These are phyloP conservation scores for Artibeus lituratus DNA, from an alignment of 2,797 vertebrate genomes.

Conservation along the genomic window DNA sequence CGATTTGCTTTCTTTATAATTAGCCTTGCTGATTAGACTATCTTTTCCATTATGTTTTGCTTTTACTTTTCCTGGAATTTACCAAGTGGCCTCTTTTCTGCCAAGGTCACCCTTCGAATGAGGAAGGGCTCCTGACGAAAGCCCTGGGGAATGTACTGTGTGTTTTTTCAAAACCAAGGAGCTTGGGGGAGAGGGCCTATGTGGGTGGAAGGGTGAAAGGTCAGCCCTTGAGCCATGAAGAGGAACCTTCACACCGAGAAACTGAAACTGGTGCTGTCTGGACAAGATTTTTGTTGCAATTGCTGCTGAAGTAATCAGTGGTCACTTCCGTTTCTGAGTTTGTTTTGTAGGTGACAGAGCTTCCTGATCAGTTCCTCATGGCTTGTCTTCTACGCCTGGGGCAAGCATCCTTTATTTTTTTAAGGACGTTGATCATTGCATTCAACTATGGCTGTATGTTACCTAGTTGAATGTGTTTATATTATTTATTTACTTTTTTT, in stretches of 20 bases:
- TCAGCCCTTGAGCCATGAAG: conserved; percentile 7
- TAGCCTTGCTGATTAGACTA: conserved; percentile 62
- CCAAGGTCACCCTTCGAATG: conserved; percentile 60
- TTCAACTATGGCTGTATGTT: background rate
- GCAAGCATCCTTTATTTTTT: background rate
- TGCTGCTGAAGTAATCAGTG: conserved; percentile 41
- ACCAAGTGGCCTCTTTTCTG: conserved; percentile 63
- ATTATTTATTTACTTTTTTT: background rate
- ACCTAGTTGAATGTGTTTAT: background rate
- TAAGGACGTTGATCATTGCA: background rate
- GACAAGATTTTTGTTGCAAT: conserved; percentile 35
- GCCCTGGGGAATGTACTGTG: conserved; percentile 32
- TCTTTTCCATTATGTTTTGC: conserved; percentile 64
- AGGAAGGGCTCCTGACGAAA: conserved; percentile 48
- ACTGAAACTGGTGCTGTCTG: background rate
- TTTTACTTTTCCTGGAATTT: conserved; percentile 67
- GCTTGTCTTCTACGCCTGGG: background rate
- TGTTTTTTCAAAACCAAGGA: conserved; percentile 52
- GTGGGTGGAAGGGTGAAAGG: conserved; percentile 13
- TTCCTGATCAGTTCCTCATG: background rate
- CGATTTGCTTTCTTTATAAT: conserved; percentile 63
- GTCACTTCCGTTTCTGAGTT: conserved; percentile 69
- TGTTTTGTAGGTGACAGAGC: conserved; percentile 19
- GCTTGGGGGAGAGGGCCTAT: background rate
- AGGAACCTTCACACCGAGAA: conserved; percentile 22